Percentiles rank a stretch among this genome's conserved stretches.
These are phyloP conservation scores for Homarus americanus DNA, from an alignment of 1,140 invertebrate genomes.

Conservation along the genomic window DNA sequence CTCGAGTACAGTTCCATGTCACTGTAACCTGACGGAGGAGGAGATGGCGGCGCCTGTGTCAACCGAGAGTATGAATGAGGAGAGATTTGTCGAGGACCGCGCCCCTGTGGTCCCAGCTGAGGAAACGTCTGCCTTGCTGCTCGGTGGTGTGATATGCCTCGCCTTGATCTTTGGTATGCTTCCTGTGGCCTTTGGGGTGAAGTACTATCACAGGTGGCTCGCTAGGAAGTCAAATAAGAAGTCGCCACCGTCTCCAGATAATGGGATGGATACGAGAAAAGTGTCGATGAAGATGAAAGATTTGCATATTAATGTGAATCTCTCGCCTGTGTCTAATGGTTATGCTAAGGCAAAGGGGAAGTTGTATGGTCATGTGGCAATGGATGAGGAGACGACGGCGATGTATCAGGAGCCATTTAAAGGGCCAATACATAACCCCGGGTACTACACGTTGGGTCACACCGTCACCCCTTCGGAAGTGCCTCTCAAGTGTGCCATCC, in stretches of 20 bases:
- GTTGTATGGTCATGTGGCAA: constrained; percentile 81
- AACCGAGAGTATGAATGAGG: neutral
- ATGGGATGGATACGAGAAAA: constrained; percentile 44
- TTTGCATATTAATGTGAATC: constrained; percentile 76
- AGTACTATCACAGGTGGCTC: constrained; percentile 60
- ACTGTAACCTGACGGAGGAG: constrained; percentile 60
- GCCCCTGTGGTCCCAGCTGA: constrained; percentile 42
- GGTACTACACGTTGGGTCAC: constrained; percentile 76
- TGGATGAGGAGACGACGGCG: constrained; percentile 79
- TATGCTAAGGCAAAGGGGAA: constrained; percentile 80
- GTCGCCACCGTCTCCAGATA: constrained; percentile 8
- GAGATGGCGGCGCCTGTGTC: neutral
- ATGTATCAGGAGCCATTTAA: constrained; percentile 78
- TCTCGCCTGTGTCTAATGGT: constrained; percentile 56
- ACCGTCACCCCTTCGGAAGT: constrained; percentile 81
- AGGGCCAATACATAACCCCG: constrained; percentile 73
- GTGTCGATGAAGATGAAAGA: constrained; percentile 77
- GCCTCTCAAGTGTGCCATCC: constrained; percentile 79
- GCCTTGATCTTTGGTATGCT: constrained; percentile 59
- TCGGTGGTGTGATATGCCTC: constrained; percentile 56
- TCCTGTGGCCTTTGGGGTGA: constrained; percentile 50
- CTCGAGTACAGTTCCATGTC: constrained; percentile 64
- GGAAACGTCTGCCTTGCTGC: constrained; percentile 44
- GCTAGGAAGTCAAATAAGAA: constrained; percentile 44
- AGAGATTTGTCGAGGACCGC: neutral